Conservation (phyloP, 2,888 invertebrate species). For the Galerucella pusilla region DNA sequence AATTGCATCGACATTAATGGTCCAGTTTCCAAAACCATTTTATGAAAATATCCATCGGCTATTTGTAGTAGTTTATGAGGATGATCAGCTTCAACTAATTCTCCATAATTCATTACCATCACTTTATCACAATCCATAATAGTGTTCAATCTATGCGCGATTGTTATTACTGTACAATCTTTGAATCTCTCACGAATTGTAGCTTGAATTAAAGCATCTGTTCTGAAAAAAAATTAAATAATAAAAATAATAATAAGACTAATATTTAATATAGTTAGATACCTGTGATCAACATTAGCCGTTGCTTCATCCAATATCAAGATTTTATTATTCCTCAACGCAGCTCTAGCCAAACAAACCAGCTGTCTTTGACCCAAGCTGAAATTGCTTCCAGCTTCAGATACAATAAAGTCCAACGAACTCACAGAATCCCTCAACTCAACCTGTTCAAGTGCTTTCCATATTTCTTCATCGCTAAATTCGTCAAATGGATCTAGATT, state of each 20-base stretch:
- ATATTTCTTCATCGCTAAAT: slow-evolving; percentile 77
- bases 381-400: slow-evolving; percentile 83
- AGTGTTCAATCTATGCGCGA: slow-evolving; percentile 38
- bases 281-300: slow-evolving; percentile 89
- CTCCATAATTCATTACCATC: slow-evolving; percentile 83
- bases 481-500: slow-evolving; percentile 88
- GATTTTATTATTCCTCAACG: slow-evolving; percentile 81
- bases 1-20: slow-evolving; percentile 55
- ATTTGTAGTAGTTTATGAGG: slow-evolving; percentile 76
- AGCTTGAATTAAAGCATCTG: slow-evolving; percentile 79
- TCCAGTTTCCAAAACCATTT: slow-evolving; percentile 78
- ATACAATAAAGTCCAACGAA: slow-evolving; percentile 73
- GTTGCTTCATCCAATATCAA: slow-evolving; percentile 91
- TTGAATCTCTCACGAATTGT: slow-evolving; percentile 80
- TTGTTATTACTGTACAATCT: slow-evolving; percentile 82
- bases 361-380: slow-evolving; percentile 90
- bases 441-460: slow-evolving; percentile 82
- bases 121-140: slow-evolving; percentile 71
- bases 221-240: slow-evolving; percentile 54
- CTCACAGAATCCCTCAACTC: slow-evolving; percentile 77
- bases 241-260: neutral
- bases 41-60: slow-evolving; percentile 71
- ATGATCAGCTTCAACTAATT: slow-evolving; percentile 79
- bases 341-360: slow-evolving; percentile 86
- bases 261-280: slow-evolving; percentile 38